These are phyloP conservation scores for Pseudomyrmex dendroicus DNA, from an alignment of 1,140 invertebrate species.

Conservation along the genomic window DNA sequence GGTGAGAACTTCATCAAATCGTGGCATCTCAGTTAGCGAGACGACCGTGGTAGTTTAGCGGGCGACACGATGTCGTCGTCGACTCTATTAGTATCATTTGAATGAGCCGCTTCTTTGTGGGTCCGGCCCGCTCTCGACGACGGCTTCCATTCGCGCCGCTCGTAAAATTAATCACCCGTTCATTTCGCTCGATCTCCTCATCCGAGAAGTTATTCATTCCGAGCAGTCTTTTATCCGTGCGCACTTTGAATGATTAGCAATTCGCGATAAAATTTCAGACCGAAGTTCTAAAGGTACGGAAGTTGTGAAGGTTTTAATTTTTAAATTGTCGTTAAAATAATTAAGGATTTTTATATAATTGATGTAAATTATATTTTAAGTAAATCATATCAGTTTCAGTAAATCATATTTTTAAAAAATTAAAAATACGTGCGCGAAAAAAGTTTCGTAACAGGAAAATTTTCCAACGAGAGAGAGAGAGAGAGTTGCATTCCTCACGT, in stretches of 20 bases:
- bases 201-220: not conserved
- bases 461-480: not conserved
- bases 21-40: not conserved
- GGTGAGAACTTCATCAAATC: not conserved
- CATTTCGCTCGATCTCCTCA: conserved; percentile 22
- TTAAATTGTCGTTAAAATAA: too few relatives aligned
- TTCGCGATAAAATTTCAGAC: not conserved
- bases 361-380: not conserved
- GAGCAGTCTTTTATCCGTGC: not conserved
- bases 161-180: conserved; percentile 64
- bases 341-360: not conserved
- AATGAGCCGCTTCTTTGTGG: conserved; percentile 28
- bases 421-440: not conserved
- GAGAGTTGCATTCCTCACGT: conserved; percentile 13
- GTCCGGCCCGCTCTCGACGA: not conserved
- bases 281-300: not conserved
- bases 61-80: conserved; percentile 1
- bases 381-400: not conserved
- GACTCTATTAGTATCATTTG: conserved; percentile 19
- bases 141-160: conserved; percentile 57
- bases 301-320: not conserved
- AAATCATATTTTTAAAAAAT: not conserved
- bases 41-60: not conserved
- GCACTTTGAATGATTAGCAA: not conserved
- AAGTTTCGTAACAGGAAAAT: not conserved